Evolutionary conservation across 2,888 invertebrate genomes (phyloP), one percentile per base, ranked within the genome.

Genomic region (Plagiodera versicolora): DNA sequence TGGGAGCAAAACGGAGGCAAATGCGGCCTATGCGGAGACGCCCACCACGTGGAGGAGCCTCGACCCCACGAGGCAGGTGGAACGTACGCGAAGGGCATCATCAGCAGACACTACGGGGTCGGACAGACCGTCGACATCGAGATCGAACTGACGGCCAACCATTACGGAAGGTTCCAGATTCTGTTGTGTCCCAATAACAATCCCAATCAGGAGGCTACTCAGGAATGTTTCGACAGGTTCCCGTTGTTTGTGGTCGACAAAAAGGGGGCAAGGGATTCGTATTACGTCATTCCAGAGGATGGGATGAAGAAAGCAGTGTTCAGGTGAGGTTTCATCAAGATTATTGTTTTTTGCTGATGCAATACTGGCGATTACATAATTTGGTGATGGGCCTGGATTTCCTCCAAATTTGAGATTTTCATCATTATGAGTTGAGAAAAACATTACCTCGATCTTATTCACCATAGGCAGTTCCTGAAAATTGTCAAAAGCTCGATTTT

Each of bases 1-100:
- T 93, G 92, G 92, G 89, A 90, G 73, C 89, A 91, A 80, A 93
- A 94, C 77, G 80, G 83, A 32, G 96, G 96, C 0, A 87, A 87
- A 69, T 96, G 96, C 75, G 96, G 95, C 0, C 85, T 94, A 35
- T 96, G 96, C 75, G 96, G 96, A 0, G 95, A 96, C 79, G 88
- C 94, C 1, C 89, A 87, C 75, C 88, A 91, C 68, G 80, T 89
- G 9, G 80, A 79, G 10, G 80, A 80, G 57, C 94, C 94, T 0
- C 83, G 94, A n/a, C 90, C 92, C 0, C 94, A 95, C 75, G 95
- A 95, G 81, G 93, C 92, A 0, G 92, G 94, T 2, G 95, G 95
- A 6, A 86, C 88, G 79, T 95, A 85, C 75, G 94, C 90, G 46
- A 92, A 91, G 80, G 94, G 94, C 28, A 91, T 94, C 70, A 89